Percentiles rank a stretch among this genome's conserved stretches.
phyloP scores from a whole-genome alignment of 92 coral and sea anemone genomes.

The Palythoa caribaeorum region DNA sequence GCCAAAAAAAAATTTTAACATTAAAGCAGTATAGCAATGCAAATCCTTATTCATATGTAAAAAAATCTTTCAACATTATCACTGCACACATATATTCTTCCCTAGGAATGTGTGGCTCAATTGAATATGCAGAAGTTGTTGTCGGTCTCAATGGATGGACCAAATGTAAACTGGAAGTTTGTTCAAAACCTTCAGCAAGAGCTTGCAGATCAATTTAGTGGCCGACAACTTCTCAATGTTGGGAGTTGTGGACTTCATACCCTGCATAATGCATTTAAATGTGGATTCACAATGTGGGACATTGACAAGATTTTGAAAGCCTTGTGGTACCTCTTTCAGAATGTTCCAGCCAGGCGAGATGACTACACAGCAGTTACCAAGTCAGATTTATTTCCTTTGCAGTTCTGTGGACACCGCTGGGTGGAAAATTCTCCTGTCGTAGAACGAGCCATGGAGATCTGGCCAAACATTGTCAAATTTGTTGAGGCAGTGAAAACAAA shows the following conservation, averaged over 20 bases:
- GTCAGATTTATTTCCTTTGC: neutral
- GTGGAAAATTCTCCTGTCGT: neutral
- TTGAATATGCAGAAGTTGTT: neutral
- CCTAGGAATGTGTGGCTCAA: neutral
- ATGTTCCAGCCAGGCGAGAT: constrained; percentile 2
- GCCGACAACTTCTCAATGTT: neutral
- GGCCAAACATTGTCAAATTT: neutral
- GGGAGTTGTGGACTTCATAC: constrained; percentile 14
- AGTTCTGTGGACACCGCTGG: neutral
- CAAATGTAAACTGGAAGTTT: neutral
- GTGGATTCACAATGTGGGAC: neutral
- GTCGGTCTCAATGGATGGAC: neutral
- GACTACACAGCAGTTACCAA: neutral
- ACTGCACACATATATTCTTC: neutral
- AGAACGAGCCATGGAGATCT: neutral
- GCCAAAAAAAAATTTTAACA: neutral
- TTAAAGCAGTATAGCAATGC: neutral
- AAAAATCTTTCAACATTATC: neutral
- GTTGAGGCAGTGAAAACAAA: neutral
- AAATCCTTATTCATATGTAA: neutral
- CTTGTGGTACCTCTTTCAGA: neutral
- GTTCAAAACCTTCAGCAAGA: constrained; percentile 8
- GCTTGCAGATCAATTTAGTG: neutral
- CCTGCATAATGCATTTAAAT: neutral
- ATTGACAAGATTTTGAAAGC: neutral